phyloP scores from a whole-genome alignment of 2,888 invertebrate species.

The Horisme vitalbata region DNA sequence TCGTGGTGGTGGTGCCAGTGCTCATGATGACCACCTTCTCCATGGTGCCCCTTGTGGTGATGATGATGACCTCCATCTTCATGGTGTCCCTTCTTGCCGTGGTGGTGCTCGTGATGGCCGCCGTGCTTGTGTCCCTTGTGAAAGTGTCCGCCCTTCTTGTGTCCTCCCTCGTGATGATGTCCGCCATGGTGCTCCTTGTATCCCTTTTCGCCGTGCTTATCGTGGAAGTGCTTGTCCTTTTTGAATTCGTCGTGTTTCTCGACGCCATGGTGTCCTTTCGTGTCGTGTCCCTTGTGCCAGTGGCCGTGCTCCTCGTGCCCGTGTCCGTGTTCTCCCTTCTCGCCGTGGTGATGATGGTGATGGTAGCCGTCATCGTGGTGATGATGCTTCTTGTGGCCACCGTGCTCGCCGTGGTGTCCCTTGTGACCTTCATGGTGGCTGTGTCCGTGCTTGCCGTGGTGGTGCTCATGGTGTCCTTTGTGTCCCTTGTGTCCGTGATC shows the following conservation, averaged over 20 bases:
- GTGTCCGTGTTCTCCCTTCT: conserved; percentile 85
- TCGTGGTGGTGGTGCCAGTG: conserved; percentile 88
- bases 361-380: conserved; percentile 86
- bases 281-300: conserved; percentile 92
- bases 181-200: conserved; percentile 90
- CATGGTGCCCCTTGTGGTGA: conserved; percentile 90
- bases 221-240: conserved; percentile 93
- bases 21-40: conserved; percentile 89
- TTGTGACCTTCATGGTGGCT: conserved; percentile 86
- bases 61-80: conserved; percentile 90
- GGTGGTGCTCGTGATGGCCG: conserved; percentile 88
- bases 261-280: conserved; percentile 91
- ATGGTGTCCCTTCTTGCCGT: conserved; percentile 90
- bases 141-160: conserved; percentile 91
- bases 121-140: conserved; percentile 91
- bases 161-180: conserved; percentile 88
- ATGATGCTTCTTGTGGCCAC: conserved; percentile 85
- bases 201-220: conserved; percentile 90
- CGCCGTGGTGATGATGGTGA: conserved; percentile 84
- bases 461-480: conserved; percentile 85
- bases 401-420: conserved; percentile 84
- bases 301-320: conserved; percentile 83
- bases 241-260: conserved; percentile 92
- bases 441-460: conserved; percentile 87
- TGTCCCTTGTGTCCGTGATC: conserved; percentile 87